These are phyloP conservation scores for Chironomus tepperi DNA, from an alignment of 1,140 invertebrate species.

Conservation along the genomic window DNA sequence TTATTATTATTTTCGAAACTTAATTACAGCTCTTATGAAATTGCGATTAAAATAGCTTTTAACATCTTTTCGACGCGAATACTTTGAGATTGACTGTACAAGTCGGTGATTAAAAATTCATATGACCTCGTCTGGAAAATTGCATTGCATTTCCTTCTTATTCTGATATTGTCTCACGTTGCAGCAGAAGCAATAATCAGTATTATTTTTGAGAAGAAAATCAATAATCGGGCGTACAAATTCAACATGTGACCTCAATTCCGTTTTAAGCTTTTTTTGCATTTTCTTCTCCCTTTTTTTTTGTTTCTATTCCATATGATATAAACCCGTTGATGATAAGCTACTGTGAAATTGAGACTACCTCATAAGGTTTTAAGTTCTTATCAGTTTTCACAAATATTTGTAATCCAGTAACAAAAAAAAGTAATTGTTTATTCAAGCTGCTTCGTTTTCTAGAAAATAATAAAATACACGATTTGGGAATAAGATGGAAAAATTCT, in stretches of 20 bases:
- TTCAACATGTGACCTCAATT: constrained; percentile 20
- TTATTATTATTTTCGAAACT: neutral
- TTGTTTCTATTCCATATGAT: neutral
- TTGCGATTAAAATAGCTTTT: neutral
- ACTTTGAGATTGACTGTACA: neutral
- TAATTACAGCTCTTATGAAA: neutral
- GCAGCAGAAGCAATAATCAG: neutral
- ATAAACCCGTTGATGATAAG: neutral
- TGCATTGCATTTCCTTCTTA: neutral
- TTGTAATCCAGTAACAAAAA: neutral
- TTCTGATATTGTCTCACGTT: neutral
- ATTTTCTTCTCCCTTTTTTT: neutral
- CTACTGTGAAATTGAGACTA: neutral
- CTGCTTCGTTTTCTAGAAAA: neutral
- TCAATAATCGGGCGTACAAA: constrained; percentile 4
- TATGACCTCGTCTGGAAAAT: neutral
- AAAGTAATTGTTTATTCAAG: neutral
- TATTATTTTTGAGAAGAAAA: neutral
- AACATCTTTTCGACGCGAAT: neutral
- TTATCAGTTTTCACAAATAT: neutral
- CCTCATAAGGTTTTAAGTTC: neutral
- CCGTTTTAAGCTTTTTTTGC: neutral
- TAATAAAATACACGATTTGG: too few relatives aligned
- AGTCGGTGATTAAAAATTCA: neutral
- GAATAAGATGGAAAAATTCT: too few relatives aligned